Conservation (phyloP, 2,113 vertebrate genomes). For the Sylvia atricapilla region DNA sequence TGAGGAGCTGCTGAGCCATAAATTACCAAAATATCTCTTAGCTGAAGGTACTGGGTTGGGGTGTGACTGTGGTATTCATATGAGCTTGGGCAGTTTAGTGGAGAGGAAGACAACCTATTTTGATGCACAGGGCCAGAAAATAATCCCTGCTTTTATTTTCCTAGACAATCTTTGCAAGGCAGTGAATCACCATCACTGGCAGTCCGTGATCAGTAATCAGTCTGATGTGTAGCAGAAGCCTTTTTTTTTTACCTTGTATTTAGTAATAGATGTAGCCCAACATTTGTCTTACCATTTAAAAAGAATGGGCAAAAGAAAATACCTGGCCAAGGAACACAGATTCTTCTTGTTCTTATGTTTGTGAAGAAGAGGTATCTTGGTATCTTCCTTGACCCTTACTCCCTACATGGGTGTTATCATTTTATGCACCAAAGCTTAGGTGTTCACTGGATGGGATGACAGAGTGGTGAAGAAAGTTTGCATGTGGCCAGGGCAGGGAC, state of each 20-base stretch:
- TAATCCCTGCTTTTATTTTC: background rate
- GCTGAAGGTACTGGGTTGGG: fast-evolving
- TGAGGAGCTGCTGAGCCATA: background rate
- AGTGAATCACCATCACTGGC: background rate
- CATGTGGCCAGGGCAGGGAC: background rate
- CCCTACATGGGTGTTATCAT: fast-evolving
- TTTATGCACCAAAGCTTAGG: background rate
- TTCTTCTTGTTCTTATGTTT: background rate
- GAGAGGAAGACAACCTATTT: background rate
- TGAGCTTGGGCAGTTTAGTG: background rate
- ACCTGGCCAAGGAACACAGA: background rate
- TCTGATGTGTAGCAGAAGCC: background rate
- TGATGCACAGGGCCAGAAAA: background rate
- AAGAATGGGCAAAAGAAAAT: background rate
- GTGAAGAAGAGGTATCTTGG: background rate
- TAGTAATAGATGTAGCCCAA: background rate
- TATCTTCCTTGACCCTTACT: background rate
- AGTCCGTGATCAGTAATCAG: background rate
- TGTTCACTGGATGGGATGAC: background rate
- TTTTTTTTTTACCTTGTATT: background rate
- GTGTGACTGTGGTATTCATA: background rate
- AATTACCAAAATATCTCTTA: background rate
- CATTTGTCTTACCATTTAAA: background rate
- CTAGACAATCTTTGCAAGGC: background rate
- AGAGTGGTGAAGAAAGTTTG: background rate